A percentile compares a stretch with the other conserved stretches of the same genome.
Conservation (phyloP, 1,140 invertebrate genomes). For the Neodiprion fabricii region DNA sequence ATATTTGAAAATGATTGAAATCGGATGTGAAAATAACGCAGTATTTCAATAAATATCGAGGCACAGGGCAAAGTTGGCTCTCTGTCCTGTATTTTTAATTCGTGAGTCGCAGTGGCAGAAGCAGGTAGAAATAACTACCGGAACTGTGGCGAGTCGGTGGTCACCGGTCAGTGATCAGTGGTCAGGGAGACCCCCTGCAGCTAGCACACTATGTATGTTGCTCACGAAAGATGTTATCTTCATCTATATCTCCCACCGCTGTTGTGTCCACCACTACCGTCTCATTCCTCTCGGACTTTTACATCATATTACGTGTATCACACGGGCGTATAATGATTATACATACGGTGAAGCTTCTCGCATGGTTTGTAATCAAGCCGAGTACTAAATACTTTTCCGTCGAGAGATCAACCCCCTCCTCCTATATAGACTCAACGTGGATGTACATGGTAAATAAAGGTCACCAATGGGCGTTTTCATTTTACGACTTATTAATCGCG, state of each 20-base stretch:
- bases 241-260: constrained; percentile 26
- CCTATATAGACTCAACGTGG: background rate
- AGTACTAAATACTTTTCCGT: background rate
- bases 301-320: background rate
- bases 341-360: background rate
- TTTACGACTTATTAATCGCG: too few species aligned
- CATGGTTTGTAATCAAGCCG: background rate
- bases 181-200: constrained; percentile 32
- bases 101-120: constrained; percentile 33
- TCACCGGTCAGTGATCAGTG: background rate
- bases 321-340: background rate
- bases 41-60: background rate
- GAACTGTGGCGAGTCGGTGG: constrained; percentile 37
- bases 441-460: too few species aligned
- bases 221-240: constrained; percentile 41
- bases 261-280: background rate
- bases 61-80: constrained; percentile 20
- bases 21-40: too few species aligned
- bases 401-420: background rate
- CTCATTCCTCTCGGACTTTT: background rate
- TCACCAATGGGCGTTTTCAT: too few species aligned
- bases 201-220: constrained; percentile 22
- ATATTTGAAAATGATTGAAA: too few species aligned
- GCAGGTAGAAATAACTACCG: constrained; percentile 38
- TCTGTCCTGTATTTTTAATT: constrained; percentile 40